These are phyloP conservation scores for Macropodus opercularis DNA, from an alignment of 2,797 vertebrate species.

Conservation along the genomic window DNA sequence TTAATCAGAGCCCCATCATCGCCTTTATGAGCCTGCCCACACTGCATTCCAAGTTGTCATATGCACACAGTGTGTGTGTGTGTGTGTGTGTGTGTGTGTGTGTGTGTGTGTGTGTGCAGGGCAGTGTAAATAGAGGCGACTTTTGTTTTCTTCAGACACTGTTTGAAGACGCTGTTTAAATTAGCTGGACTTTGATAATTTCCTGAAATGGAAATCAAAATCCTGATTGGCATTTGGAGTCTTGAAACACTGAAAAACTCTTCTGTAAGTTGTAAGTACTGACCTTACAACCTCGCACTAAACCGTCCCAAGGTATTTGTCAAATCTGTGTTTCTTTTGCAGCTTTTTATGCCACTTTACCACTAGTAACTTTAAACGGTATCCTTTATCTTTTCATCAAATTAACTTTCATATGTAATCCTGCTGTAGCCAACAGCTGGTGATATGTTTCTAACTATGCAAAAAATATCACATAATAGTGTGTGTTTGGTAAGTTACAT, in stretches of 20 bases:
- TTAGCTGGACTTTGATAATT: conserved; percentile 46
- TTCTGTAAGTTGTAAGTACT: too few species aligned
- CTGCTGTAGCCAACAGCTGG: too few species aligned
- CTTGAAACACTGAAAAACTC: too few species aligned
- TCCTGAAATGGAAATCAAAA: conserved; percentile 33
- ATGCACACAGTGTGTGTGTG: conserved; percentile 15
- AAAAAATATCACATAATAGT: too few species aligned
- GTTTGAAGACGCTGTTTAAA: conserved; percentile 26
- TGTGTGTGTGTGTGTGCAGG: conserved; percentile 14
- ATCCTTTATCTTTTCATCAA: background rate
- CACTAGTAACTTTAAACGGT: background rate
- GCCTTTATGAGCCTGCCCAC: conserved; percentile 67
- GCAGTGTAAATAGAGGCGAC: conserved; percentile 34
- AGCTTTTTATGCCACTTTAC: background rate
- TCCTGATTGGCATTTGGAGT: conserved; percentile 19
- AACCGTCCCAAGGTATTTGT: too few species aligned
- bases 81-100: background rate
- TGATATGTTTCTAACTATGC: too few species aligned
- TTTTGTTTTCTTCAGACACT: conserved; percentile 41
- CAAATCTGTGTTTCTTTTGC: too few species aligned
- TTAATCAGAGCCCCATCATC: conserved; percentile 81
- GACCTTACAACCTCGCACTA: too few species aligned
- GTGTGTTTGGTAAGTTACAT: too few species aligned
- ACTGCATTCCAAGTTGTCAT: conserved; percentile 66
- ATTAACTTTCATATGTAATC: too few species aligned